Evolutionary conservation across 1,140 invertebrate species (phyloP).

Genomic region (Drosophila ficusphila): DNA sequence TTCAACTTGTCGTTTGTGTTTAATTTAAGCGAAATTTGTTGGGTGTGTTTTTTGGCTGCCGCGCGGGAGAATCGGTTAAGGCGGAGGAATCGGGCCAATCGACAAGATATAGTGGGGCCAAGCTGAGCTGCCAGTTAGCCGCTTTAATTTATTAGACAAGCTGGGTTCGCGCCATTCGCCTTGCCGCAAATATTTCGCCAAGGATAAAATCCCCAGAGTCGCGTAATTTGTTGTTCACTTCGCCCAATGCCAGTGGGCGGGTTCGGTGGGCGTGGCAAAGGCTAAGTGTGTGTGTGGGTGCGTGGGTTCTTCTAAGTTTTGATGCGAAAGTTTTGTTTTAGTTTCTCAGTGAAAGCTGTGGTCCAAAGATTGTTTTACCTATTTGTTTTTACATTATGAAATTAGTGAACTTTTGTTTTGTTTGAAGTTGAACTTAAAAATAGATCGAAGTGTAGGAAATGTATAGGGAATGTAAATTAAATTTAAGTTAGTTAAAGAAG

Average conservation of each 20-base stretch:
- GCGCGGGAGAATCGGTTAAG: neutral
- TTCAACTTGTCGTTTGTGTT: conserved; percentile 70
- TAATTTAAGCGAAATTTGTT: conserved; percentile 60
- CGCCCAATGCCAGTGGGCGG: conserved; percentile 21
- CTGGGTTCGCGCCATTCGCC: conserved; percentile 22
- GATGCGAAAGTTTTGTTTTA: neutral
- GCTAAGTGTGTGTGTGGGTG: neutral
- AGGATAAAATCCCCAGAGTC: conserved; percentile 66
- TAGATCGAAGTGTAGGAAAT: no score
- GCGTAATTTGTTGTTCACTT: conserved; percentile 60
- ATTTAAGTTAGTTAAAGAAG: no score
- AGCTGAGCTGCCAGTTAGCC: conserved; percentile 55
- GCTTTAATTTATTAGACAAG: conserved; percentile 67
- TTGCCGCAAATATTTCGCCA: conserved; percentile 69
- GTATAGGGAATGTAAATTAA: no score
- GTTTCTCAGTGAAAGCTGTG: neutral
- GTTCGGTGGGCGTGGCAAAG: conserved; percentile 18
- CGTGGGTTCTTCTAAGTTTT: neutral
- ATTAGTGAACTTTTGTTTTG: neutral
- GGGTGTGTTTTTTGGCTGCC: conserved; percentile 11
- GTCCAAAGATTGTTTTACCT: neutral
- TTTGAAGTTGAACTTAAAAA: no score
- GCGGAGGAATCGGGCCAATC: conserved; percentile 22
- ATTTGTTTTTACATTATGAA: neutral
- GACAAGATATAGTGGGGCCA: conserved; percentile 33